Evolutionary conservation across 1,140 invertebrate genomes (phyloP).

Genomic region (Hetaerina americana): DNA sequence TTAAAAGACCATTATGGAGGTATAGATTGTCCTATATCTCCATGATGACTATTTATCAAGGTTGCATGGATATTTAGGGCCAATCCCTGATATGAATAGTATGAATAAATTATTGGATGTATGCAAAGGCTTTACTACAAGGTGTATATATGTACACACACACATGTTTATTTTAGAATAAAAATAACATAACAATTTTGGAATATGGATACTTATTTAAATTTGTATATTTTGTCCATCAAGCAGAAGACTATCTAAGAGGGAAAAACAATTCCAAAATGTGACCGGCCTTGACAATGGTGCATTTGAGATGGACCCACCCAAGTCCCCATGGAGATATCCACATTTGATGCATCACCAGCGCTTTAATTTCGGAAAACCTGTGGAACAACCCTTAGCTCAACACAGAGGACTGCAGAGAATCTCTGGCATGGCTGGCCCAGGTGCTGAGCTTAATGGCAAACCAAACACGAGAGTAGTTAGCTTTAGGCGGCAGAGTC

Average conservation of each 20-base stretch:
- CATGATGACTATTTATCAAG: too few species aligned
- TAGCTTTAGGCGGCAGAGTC: background rate
- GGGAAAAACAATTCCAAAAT: constrained; percentile 21
- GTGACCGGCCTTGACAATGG: constrained; percentile 37
- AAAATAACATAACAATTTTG: background rate
- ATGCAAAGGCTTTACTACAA: too few species aligned
- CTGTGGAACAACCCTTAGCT: constrained; percentile 4
- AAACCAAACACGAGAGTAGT: background rate
- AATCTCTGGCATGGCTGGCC: background rate
- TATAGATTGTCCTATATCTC: too few species aligned
- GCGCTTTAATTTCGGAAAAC: background rate
- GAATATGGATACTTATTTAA: background rate
- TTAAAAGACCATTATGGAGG: too few species aligned
- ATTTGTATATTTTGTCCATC: constrained; percentile 6
- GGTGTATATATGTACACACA: too few species aligned
- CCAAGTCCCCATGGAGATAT: constrained; percentile 43
- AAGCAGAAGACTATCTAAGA: constrained; percentile 43
- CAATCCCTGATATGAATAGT: too few species aligned
- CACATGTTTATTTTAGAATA: too few species aligned
- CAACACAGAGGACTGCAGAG: constrained; percentile 4
- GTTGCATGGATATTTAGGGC: too few species aligned
- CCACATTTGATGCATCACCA: constrained; percentile 27
- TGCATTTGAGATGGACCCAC: constrained; percentile 42
- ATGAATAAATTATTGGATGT: too few species aligned
- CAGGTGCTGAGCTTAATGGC: background rate